Conservation (phyloP, 2,888 invertebrate genomes). For the Aelia acuminata region DNA sequence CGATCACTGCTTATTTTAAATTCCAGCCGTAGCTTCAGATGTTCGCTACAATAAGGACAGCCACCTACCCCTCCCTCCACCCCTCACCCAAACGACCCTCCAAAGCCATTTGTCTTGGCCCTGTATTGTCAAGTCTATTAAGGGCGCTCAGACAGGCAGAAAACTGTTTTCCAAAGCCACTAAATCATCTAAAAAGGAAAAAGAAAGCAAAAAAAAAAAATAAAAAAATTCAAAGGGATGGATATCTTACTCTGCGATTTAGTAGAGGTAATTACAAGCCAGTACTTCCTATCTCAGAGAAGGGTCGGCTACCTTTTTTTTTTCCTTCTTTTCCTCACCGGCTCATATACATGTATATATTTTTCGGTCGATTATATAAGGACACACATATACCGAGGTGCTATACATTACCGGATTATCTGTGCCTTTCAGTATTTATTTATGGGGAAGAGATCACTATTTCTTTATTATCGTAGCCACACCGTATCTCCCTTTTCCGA, state of each 20-base stretch:
- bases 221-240: neutral
- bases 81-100: neutral
- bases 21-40: neutral
- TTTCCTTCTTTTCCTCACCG: neutral
- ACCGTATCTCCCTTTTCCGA: neutral
- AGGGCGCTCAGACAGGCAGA: constrained; percentile 8
- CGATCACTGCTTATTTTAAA: neutral
- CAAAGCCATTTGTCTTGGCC: constrained; percentile 16
- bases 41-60: neutral
- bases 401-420: constrained; percentile 13
- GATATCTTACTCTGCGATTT: constrained; percentile 36
- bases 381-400: neutral
- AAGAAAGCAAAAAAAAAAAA: too few species aligned
- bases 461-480: neutral
- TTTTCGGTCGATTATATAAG: neutral
- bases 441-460: constrained; percentile 5
- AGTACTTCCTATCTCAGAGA: neutral
- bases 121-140: constrained; percentile 39
- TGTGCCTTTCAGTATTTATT: constrained; percentile 17
- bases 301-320: neutral
- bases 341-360: neutral
- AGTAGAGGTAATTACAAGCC: neutral
- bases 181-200: constrained; percentile 27
- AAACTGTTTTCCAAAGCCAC: constrained; percentile 43
- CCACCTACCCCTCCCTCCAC: too few species aligned